These are phyloP conservation scores for Tachina grossa DNA, from an alignment of 2,888 invertebrate species.

Conservation along the genomic window DNA sequence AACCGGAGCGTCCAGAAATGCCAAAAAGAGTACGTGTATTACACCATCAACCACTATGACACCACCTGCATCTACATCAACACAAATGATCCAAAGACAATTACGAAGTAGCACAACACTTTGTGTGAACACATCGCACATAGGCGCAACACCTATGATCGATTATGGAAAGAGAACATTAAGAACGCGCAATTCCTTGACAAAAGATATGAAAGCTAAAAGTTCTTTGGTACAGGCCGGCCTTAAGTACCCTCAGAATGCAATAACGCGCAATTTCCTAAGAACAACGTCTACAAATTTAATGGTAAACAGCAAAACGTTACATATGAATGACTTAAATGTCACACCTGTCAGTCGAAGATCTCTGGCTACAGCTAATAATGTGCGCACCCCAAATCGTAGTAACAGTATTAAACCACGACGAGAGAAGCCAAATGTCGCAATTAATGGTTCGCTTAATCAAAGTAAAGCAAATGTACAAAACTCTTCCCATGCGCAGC, in stretches of 20 bases:
- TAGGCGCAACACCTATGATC: conserved; percentile 29
- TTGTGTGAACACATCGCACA: conserved; percentile 58
- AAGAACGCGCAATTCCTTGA: conserved; percentile 78
- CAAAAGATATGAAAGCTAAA: conserved; percentile 76
- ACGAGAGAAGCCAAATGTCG: conserved; percentile 23
- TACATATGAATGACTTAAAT: conserved; percentile 57
- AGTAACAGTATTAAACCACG: conserved; percentile 50
- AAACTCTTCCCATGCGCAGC: conserved; percentile 31
- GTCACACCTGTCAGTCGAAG: conserved; percentile 54
- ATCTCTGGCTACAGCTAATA: conserved; percentile 30
- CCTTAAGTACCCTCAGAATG: conserved; percentile 57
- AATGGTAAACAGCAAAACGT: conserved; percentile 29
- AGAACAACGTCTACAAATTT: conserved; percentile 51
- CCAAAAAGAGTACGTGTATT: conserved; percentile 57
- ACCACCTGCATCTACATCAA: conserved; percentile 49
- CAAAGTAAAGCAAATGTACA: conserved; percentile 41
- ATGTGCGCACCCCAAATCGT: conserved; percentile 35
- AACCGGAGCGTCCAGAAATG: conserved; percentile 61
- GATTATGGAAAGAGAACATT: conserved; percentile 80
- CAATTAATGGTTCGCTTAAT: conserved; percentile 37
- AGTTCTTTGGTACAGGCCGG: conserved; percentile 57
- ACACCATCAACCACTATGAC: conserved; percentile 49
- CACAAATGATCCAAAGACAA: conserved; percentile 77
- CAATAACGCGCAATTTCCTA: conserved; percentile 56
- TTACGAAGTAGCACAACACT: conserved; percentile 77